Percentiles rank a stretch among this genome's conserved stretches.
These are phyloP conservation scores for Iphiclides podalirius DNA, from an alignment of 2,888 invertebrate genomes.

Conservation along the genomic window DNA sequence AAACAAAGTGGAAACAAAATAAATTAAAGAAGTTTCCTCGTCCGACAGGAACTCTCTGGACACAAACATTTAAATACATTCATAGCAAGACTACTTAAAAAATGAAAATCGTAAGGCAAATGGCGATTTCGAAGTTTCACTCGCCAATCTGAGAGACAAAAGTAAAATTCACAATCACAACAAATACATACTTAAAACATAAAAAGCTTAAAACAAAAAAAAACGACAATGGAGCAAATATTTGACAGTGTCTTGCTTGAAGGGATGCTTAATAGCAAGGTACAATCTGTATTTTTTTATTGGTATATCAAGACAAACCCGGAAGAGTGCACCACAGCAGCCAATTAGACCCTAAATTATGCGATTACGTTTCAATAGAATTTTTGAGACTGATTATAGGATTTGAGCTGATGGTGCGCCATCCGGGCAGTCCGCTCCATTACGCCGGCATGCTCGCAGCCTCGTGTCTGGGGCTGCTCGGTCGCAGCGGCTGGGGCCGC, in stretches of 20 bases:
- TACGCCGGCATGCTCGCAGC: constrained; percentile 78
- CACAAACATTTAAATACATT: constrained; percentile 53
- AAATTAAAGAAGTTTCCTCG: constrained; percentile 42
- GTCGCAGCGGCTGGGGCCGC: constrained; percentile 50
- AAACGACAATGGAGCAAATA: constrained; percentile 56
- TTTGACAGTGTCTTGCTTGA: constrained; percentile 51
- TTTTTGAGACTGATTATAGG: no score
- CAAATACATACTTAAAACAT: constrained; percentile 61
- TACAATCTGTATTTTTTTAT: constrained; percentile 48
- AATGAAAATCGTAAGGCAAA: constrained; percentile 41
- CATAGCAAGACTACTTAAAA: constrained; percentile 53
- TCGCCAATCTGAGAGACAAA: constrained; percentile 46
- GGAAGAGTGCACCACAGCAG: constrained; percentile 48
- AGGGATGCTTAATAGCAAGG: constrained; percentile 52
- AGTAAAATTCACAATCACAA: constrained; percentile 58
- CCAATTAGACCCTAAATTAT: constrained; percentile 23
- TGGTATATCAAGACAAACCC: constrained; percentile 48
- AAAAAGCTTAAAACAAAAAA: constrained; percentile 61
- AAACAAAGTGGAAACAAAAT: constrained; percentile 29
- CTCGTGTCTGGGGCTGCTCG: constrained; percentile 79
- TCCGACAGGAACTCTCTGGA: constrained; percentile 51
- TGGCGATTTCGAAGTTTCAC: constrained; percentile 41
- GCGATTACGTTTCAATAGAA: no score
- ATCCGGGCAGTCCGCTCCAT: constrained; percentile 69
- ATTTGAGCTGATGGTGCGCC: constrained; percentile 72